These are phyloP conservation scores for Psittacara wagleri DNA, from an alignment of 2,113 vertebrate species.

Conservation along the genomic window DNA sequence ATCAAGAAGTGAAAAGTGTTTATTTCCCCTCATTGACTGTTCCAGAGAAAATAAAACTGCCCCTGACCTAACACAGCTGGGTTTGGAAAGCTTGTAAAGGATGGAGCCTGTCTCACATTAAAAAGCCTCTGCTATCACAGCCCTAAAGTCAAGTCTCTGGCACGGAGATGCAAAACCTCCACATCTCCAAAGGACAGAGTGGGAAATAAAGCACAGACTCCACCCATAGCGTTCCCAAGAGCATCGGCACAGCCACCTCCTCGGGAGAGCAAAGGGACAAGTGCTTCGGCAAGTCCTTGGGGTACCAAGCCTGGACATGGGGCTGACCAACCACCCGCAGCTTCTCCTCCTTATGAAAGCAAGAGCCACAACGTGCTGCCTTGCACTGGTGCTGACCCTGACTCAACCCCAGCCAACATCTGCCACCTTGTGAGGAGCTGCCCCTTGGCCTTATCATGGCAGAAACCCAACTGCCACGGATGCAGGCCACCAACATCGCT, in stretches of 20 bases:
- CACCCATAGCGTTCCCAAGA: accelerated
- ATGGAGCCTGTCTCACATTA: neutral
- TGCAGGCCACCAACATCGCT: neutral
- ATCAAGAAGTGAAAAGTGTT: neutral
- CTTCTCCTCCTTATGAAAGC: neutral
- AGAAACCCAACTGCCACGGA: neutral
- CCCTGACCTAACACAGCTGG: neutral
- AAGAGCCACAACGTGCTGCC: neutral
- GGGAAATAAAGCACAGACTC: neutral
- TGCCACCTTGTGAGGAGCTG: neutral
- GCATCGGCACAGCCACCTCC: neutral
- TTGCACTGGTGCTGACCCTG: neutral
- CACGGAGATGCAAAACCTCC: neutral
- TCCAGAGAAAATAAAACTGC: neutral
- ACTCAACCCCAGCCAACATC: neutral
- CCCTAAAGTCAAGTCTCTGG: neutral
- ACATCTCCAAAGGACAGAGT: neutral
- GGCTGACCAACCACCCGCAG: neutral
- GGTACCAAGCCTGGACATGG: accelerated
- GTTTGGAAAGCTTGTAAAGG: neutral
- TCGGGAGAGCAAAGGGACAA: neutral
- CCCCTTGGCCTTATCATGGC: accelerated
- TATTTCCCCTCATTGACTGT: neutral
- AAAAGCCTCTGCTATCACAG: neutral
- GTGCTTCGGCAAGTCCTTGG: accelerated